phyloP scores from a whole-genome alignment of 1,140 invertebrate species.

The Lepidurus apus region DNA sequence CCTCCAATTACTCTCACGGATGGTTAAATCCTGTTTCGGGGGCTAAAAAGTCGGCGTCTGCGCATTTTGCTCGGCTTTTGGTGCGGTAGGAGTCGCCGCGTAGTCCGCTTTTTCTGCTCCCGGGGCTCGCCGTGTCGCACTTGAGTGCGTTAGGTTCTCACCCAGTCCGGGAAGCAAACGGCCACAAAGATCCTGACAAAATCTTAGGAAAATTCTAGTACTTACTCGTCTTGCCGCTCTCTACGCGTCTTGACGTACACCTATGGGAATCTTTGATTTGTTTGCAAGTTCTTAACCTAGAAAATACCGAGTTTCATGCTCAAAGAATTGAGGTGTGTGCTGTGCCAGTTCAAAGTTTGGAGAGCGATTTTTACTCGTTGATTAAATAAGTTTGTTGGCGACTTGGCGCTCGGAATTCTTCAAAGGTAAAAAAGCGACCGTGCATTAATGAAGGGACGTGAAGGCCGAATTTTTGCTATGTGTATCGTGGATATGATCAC shows the following conservation, averaged over 20 bases:
- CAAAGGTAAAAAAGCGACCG: slow-evolving; percentile 1
- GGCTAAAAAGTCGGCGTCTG: background rate
- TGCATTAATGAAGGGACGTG: slow-evolving; percentile 1
- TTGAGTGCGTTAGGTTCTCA: slow-evolving; percentile 11
- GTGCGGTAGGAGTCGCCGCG: slow-evolving; percentile 20
- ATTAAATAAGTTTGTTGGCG: background rate
- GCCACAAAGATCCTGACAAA: slow-evolving; percentile 13
- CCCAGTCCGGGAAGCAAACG: slow-evolving; percentile 15
- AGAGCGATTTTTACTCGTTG: background rate
- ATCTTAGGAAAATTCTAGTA: background rate
- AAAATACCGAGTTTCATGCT: too few species aligned
- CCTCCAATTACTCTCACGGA: slow-evolving; percentile 11
- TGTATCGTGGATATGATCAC: background rate
- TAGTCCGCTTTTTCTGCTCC: slow-evolving; percentile 17
- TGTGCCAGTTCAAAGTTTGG: background rate
- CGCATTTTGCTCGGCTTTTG: background rate
- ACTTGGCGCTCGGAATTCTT: background rate
- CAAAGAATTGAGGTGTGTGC: background rate
- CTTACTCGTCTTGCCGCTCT: background rate
- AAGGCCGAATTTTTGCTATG: background rate
- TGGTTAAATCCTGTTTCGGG: background rate
- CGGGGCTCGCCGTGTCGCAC: slow-evolving; percentile 12
- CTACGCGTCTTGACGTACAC: background rate
- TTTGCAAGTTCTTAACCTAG: too few species aligned
- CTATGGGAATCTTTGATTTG: too few species aligned